phyloP scores from a whole-genome alignment of 2,888 invertebrate species.

The Seladonia tumulorum region DNA sequence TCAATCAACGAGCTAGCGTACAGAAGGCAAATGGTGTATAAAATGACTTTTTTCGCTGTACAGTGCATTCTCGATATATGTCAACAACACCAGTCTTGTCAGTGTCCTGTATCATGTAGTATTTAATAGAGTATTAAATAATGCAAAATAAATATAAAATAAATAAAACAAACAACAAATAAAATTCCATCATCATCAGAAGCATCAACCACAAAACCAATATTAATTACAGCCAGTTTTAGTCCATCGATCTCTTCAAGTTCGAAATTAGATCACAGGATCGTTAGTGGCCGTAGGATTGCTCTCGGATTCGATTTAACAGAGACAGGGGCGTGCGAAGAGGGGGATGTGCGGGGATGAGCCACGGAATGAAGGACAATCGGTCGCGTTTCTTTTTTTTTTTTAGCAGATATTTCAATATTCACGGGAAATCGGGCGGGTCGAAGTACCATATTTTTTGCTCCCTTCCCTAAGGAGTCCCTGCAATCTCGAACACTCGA shows the following conservation, averaged over 20 bases:
- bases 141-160: too few relatives aligned
- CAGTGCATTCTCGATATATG: too few relatives aligned
- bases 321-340: not conserved
- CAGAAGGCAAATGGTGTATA: too few relatives aligned
- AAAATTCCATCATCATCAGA: too few relatives aligned
- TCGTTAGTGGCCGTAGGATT: not conserved
- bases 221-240: not conserved
- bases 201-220: too few relatives aligned
- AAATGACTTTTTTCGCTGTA: not conserved
- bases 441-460: slow-evolving; percentile 12
- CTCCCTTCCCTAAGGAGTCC: slow-evolving; percentile 4
- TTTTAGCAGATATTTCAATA: not conserved
- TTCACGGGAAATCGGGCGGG: slow-evolving; percentile 11
- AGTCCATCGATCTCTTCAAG: not conserved
- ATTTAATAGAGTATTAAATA: too few relatives aligned
- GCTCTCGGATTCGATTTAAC: not conserved
- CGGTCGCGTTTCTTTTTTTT: not conserved
- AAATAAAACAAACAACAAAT: too few relatives aligned
- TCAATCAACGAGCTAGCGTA: not conserved
- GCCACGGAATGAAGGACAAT: not conserved
- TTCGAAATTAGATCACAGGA: not conserved
- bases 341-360: not conserved
- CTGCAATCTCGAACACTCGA: slow-evolving; percentile 48
- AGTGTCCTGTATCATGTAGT: too few relatives aligned
- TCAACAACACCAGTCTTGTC: too few relatives aligned